Conservation (phyloP, 2,888 invertebrate genomes). For the Troilus luridus region DNA sequence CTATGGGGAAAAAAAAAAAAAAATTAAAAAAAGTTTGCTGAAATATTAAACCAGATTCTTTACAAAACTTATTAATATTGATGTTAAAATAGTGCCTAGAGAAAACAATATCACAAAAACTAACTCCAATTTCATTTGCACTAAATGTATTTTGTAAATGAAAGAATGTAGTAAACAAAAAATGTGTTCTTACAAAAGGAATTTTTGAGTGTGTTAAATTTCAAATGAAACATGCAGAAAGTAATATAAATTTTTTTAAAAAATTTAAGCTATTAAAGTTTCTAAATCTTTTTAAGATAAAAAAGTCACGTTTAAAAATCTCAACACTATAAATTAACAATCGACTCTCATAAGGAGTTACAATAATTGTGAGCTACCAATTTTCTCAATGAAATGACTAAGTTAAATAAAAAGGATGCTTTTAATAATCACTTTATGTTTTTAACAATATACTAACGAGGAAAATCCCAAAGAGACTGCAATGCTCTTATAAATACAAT, state of each 20-base stretch:
- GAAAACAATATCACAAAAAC: slow-evolving; percentile 10
- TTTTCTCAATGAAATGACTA: neutral
- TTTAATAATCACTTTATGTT: neutral
- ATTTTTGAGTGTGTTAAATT: neutral
- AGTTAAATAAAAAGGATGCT: neutral
- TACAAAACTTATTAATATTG: neutral
- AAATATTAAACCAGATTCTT: neutral
- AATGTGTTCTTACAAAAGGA: neutral
- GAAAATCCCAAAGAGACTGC: neutral
- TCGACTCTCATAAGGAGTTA: neutral
- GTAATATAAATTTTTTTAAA: neutral
- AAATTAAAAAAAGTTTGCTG: neutral
- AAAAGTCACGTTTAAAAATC: neutral
- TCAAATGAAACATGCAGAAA: neutral
- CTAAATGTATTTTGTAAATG: neutral
- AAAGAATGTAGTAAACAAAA: neutral
- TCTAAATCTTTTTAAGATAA: neutral
- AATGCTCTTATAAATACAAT: neutral
- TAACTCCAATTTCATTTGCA: slow-evolving; percentile 29
- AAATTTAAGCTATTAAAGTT: neutral
- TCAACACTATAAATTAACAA: too few relatives aligned
- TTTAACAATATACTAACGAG: neutral
- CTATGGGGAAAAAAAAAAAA: neutral
- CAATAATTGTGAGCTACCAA: neutral
- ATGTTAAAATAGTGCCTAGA: slow-evolving; percentile 37